phyloP scores from a whole-genome alignment of 1,140 invertebrate genomes.

The Apis dorsata region DNA sequence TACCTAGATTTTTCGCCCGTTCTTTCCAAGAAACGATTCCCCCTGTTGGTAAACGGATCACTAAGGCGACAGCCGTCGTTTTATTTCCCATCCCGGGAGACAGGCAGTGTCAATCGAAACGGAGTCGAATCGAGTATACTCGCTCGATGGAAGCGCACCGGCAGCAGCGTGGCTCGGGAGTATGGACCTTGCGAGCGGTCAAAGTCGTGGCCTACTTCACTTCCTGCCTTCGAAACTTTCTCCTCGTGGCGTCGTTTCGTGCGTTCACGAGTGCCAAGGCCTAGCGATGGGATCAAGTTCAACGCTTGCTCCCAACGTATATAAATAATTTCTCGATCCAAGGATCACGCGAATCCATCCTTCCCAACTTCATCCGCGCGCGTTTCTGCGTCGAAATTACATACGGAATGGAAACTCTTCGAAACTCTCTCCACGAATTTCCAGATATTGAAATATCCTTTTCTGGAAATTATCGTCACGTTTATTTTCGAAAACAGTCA shows the following conservation, averaged over 20 bases:
- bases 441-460: too few relatives aligned
- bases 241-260: constrained; percentile 69
- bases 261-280: constrained; percentile 43
- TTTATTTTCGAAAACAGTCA: too few relatives aligned
- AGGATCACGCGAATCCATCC: too few relatives aligned
- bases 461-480: too few relatives aligned
- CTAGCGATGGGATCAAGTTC: too few relatives aligned
- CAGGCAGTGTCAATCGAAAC: not conserved
- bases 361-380: too few relatives aligned
- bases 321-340: too few relatives aligned
- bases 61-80: not conserved
- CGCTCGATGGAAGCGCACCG: constrained; percentile 17
- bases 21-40: not conserved
- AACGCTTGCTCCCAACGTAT: too few relatives aligned
- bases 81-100: not conserved
- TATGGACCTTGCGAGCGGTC: constrained; percentile 80
- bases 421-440: too few relatives aligned
- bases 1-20: constrained; percentile 6
- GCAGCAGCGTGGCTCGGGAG: constrained; percentile 61
- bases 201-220: constrained; percentile 80
- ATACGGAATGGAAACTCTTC: too few relatives aligned
- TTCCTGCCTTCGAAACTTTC: constrained; percentile 78
- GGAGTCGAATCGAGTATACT: not conserved
- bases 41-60: not conserved
- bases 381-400: too few relatives aligned